A percentile compares a stretch with the other conserved stretches of the same genome.
phyloP scores from a whole-genome alignment of 2,113 vertebrate species.

The Recurvirostra avosetta region DNA sequence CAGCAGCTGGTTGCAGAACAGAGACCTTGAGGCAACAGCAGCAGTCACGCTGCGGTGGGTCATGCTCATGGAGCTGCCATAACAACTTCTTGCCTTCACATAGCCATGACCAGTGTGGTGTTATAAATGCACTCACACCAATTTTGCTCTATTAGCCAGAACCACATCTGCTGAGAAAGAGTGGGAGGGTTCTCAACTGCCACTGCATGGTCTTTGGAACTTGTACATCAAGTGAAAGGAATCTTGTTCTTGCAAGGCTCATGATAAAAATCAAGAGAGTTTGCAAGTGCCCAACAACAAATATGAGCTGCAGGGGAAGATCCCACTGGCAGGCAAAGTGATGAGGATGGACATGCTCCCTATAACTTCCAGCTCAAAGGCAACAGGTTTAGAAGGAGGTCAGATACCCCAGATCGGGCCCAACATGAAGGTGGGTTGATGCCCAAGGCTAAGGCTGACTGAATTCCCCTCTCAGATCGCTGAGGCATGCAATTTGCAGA shows the following conservation, averaged over 20 bases:
- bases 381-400: accelerated
- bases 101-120: background rate
- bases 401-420: background rate
- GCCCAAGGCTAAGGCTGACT: background rate
- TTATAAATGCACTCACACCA: accelerated
- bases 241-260: background rate
- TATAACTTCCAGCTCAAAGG: background rate
- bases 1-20: background rate
- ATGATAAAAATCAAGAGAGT: background rate
- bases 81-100: background rate
- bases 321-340: background rate
- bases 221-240: background rate
- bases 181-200: background rate
- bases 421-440: background rate
- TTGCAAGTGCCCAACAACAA: background rate
- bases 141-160: background rate
- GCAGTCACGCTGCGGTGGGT: background rate
- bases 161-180: background rate
- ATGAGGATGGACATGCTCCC: background rate
- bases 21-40: background rate
- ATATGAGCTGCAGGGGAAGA: background rate
- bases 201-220: accelerated
- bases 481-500: background rate
- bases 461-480: slow-evolving; percentile 17
- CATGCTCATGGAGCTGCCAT: accelerated